These are phyloP conservation scores for Colinus virginianus DNA, from an alignment of 2,113 vertebrate genomes.

Conservation along the genomic window DNA sequence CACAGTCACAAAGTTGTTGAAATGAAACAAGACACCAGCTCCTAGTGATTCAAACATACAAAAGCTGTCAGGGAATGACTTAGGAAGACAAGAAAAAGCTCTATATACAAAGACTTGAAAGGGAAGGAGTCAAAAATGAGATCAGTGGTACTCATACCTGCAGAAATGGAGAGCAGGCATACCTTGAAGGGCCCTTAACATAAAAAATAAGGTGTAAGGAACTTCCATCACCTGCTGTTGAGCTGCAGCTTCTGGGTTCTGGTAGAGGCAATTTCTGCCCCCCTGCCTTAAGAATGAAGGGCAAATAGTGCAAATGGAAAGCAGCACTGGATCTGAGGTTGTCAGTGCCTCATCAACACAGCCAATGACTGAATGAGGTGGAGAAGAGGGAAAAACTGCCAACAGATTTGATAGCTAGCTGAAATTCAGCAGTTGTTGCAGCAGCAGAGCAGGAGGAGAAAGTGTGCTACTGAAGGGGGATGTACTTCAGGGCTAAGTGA, in stretches of 20 bases:
- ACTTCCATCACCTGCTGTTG: background rate
- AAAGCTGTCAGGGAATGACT: background rate
- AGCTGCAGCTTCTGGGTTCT: background rate
- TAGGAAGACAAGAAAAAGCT: background rate
- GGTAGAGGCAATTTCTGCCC: background rate
- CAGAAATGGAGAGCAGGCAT: background rate
- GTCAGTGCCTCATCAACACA: background rate
- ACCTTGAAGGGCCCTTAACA: background rate
- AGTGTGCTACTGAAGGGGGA: fast-evolving
- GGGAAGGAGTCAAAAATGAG: background rate
- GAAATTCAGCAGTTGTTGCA: background rate
- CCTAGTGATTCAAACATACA: background rate
- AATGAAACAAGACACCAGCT: background rate
- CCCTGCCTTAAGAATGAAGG: background rate
- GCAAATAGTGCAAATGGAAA: fast-evolving
- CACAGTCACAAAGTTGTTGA: background rate
- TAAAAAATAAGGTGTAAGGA: background rate
- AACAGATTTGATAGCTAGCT: background rate
- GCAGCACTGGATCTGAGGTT: background rate
- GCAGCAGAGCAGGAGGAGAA: background rate
- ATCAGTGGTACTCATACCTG: background rate
- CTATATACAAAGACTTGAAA: background rate
- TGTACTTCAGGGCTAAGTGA: background rate
- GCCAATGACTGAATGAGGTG: background rate
- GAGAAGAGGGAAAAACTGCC: background rate